Evolutionary conservation across 2,888 invertebrate genomes (phyloP).

Genomic region (Gnatocerus cornutus): DNA sequence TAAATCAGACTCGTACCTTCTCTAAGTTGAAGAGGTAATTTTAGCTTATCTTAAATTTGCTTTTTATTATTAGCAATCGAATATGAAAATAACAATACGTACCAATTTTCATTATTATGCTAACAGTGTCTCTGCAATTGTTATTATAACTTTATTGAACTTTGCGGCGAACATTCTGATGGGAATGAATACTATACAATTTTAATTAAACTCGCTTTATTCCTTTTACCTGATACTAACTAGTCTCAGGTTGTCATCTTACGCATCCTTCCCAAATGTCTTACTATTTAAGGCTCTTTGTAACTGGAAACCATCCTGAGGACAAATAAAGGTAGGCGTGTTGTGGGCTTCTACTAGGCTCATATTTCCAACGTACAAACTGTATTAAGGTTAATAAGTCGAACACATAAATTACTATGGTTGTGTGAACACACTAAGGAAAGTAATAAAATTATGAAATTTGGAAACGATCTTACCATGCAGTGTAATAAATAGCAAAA

Average conservation of each 20-base stretch:
- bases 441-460: constrained; percentile 4
- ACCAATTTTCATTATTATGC: too few species aligned
- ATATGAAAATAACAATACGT: too few species aligned
- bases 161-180: too few species aligned
- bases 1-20: too few species aligned
- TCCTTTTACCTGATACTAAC: too few species aligned
- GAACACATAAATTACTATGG: constrained; percentile 7
- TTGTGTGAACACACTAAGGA: constrained; percentile 1
- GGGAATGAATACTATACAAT: too few species aligned
- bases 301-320: constrained; percentile 16
- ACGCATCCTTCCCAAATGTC: not conserved
- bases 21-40: too few species aligned
- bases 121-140: too few species aligned
- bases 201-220: too few species aligned
- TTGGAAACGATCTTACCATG: not conserved
- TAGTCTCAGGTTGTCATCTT: not conserved
- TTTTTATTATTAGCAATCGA: too few species aligned
- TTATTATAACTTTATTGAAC: too few species aligned
- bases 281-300: not conserved
- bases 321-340: constrained; percentile 16
- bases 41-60: too few species aligned
- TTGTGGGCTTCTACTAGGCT: constrained; percentile 1
- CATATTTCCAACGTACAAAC: constrained; percentile 17
- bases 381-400: constrained; percentile 23
- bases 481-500: not conserved